Base-by-base conservation (phyloP, 2,113 vertebrate species). In the Limnothrissa miodon region DNA sequence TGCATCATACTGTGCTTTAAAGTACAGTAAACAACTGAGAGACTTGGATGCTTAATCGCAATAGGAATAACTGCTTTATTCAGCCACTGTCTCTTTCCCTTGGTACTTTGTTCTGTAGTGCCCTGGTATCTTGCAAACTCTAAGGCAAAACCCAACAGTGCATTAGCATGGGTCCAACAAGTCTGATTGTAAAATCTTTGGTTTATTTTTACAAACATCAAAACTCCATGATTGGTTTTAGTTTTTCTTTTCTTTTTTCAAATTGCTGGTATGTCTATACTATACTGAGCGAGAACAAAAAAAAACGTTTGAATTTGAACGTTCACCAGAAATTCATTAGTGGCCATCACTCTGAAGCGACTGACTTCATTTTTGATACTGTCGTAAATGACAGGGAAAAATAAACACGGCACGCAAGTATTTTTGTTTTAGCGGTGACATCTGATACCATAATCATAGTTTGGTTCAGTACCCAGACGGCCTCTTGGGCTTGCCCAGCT, bases 381-480 rank as follows among this genome's bases (percentile, higher is more conserved):
- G 59, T 83, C 80, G 66, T 66, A 80, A 85, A 74, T 82, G 80
- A 86, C 80, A 87, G 39, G 78, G 82, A 70, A 87, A 74, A 85
- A 86, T 83, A 87, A 85, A 85, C 83, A 87, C 23, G 78, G 46
- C 45, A 78, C 5, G 39, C 36, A 11, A 70, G 80, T 86, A 88
- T 89, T 88, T 89, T 85, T 86, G 82, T 82, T 89, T 74, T 45
- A 56, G 82, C 29, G 81, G 79, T 82, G 84, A 87, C 85, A 88
- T 90, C 62, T 46, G 66, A 89, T 86, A 86, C 82, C 44, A 82
- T 90, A 89, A 88, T 87, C 81, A 88, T 82, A 88, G 89, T 81
- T 84, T 87, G 83, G 84, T 81, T 82, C 82, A 70, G 80, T 78
- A 82, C 85, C 78, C 83, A 81, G 85, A 85, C 80, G 82, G 51